Conservation (phyloP, 2,797 vertebrate species). For the Acestrorhynchus altus region DNA sequence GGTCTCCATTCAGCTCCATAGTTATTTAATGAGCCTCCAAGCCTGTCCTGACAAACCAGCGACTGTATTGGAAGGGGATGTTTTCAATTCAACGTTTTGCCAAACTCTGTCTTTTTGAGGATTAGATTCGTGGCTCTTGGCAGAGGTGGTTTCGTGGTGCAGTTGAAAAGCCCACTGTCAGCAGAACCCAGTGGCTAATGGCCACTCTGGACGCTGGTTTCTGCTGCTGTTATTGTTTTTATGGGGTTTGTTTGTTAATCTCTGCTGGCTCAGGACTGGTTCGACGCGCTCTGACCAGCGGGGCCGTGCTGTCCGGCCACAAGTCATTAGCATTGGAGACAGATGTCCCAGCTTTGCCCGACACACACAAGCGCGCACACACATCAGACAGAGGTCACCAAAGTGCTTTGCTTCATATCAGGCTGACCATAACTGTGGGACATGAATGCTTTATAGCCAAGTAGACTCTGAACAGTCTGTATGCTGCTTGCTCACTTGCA, state of each 20-base stretch:
- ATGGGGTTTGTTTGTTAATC: conserved; percentile 58
- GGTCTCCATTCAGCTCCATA: too few relatives aligned
- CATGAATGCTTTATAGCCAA: conserved; percentile 33
- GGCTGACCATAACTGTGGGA: conserved; percentile 8
- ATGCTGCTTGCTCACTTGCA: conserved; percentile 7
- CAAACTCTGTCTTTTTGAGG: neutral
- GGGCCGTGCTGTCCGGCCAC: conserved; percentile 57
- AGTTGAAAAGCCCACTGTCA: neutral
- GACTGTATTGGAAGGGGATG: too few relatives aligned
- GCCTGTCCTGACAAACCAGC: too few relatives aligned
- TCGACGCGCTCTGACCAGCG: conserved; percentile 39
- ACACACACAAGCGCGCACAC: neutral
- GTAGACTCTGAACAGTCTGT: conserved; percentile 7
- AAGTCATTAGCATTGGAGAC: conserved; percentile 60
- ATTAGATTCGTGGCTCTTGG: neutral
- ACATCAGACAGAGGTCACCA: neutral
- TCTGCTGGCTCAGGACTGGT: conserved; percentile 60
- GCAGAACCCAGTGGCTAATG: conserved; percentile 4
- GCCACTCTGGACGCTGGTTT: neutral
- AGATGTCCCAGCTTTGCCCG: conserved; percentile 34
- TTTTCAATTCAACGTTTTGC: too few relatives aligned
- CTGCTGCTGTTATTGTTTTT: conserved; percentile 55
- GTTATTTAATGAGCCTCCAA: too few relatives aligned
- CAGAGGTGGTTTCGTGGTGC: neutral
- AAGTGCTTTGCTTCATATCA: conserved; percentile 3